Evolutionary conservation across 2,797 vertebrate genomes (phyloP), one percentile per base, ranked within the genome.

Genomic region (Pyrrhura leucotis): DNA sequence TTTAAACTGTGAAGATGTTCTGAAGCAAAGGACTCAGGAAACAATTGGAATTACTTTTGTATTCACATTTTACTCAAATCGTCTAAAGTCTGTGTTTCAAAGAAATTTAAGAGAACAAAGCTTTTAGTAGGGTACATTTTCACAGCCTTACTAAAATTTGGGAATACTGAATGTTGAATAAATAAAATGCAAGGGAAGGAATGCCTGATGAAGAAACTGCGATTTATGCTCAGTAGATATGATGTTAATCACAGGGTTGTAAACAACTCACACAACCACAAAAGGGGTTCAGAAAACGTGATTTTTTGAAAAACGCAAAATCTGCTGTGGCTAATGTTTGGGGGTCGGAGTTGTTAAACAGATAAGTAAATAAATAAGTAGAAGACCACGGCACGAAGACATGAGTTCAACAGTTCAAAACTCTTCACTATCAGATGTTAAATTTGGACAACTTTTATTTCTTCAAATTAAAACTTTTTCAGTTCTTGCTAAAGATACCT

Each of bases 51-150:
- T 50, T 67, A 44, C 4, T 65, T 68, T 47, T 12, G 6, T 14
- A 73, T 31, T 56, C 12, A 33, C 6, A 2, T 77, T 85, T 85
- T 56, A 56, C 23, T 83, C 26, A 25, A 67, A 15, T 35, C 63
- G 3, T 9, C 28, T 31, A 8, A 71, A 75, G 39, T 17, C 28
- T 54, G 9, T 6, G 12, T 31, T 74, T 74, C 44, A 44, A 76
- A 79, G 19, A 51, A 21, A 5, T 50, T 66, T 39, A 75, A 2
- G 0, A 0, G 1, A 73, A 58, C 3, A 39, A 75, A 45, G 33
- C 2, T 20, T 20, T 66, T 54, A 33, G 6, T 15, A 23, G 16
- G 6, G 21, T n/a, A 23, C 4, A 7, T 59, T 88, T 94, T 71
- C 33, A 33, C 13, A 28, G 12, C 2, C 1, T 63, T n/a, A n/a